Evolutionary conservation across 1,140 invertebrate species (phyloP).

Genomic region (Episyrphus balteatus): DNA sequence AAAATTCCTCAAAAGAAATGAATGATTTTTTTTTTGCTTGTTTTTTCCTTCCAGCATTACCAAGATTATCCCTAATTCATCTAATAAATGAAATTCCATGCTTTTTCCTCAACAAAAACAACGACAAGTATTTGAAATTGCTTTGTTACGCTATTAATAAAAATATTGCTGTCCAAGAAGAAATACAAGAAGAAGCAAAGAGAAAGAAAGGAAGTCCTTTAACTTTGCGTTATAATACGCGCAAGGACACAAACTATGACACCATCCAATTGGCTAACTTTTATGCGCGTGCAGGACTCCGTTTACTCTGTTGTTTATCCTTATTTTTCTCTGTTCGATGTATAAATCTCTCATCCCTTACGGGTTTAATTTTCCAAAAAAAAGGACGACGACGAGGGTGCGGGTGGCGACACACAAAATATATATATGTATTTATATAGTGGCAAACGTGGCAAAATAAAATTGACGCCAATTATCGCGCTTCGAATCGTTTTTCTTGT

Average conservation of each 20-base stretch:
- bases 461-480: slow-evolving; percentile 2
- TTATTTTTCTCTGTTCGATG: background rate
- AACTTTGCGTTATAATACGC: too few relatives aligned
- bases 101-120: background rate
- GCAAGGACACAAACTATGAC: too few relatives aligned
- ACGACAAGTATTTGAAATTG: background rate
- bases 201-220: too few relatives aligned
- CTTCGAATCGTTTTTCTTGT: background rate
- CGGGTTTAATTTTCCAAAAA: background rate
- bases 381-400: too few relatives aligned
- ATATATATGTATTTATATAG: too few relatives aligned
- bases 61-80: background rate
- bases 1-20: too few relatives aligned
- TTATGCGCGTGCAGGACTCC: background rate
- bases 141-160: background rate
- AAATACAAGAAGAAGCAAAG: too few relatives aligned
- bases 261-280: too few relatives aligned
- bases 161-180: background rate
- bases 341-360: background rate
- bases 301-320: background rate
- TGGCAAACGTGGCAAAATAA: background rate
- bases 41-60: too few relatives aligned
- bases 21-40: too few relatives aligned
- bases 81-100: slow-evolving; percentile 4
- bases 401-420: too few relatives aligned